Conservation (phyloP, 2,797 vertebrate species). For the Tokudaia tokunoshimensis region DNA sequence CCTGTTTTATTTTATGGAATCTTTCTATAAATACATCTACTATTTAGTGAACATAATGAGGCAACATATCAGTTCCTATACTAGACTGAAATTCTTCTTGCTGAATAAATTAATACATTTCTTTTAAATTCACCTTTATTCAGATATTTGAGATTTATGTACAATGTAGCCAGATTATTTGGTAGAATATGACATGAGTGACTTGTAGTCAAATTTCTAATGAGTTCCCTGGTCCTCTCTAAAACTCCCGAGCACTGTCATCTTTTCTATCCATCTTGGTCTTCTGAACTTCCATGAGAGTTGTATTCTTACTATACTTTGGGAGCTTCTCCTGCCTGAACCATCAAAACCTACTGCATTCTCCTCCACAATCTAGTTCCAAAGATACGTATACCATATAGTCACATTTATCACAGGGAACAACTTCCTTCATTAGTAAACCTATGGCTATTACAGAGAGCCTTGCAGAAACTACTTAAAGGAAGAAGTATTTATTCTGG, state of each 20-base stretch:
- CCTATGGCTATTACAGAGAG: not conserved
- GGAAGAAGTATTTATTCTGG: not conserved
- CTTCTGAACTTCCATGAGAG: not conserved
- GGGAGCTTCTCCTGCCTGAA: not conserved
- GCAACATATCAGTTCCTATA: not conserved
- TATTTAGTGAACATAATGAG: not conserved
- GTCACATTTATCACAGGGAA: not conserved
- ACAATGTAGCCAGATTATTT: not conserved
- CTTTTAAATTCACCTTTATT: not conserved
- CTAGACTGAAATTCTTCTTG: not conserved
- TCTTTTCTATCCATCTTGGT: not conserved
- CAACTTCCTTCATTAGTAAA: not conserved
- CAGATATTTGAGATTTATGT: not conserved
- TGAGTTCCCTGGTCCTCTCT: not conserved
- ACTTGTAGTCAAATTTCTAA: not conserved
- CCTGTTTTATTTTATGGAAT: not conserved
- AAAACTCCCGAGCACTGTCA: not conserved
- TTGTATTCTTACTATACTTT: not conserved
- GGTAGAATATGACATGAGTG: not conserved
- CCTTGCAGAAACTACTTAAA: not conserved
- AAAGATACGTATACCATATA: not conserved
- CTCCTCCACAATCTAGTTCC: not conserved
- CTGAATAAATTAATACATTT: not conserved
- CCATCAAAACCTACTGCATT: not conserved
- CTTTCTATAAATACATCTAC: not conserved